Evolutionary conservation across 1,140 invertebrate species (phyloP).

Genomic region (Cherax quadricarinatus): DNA sequence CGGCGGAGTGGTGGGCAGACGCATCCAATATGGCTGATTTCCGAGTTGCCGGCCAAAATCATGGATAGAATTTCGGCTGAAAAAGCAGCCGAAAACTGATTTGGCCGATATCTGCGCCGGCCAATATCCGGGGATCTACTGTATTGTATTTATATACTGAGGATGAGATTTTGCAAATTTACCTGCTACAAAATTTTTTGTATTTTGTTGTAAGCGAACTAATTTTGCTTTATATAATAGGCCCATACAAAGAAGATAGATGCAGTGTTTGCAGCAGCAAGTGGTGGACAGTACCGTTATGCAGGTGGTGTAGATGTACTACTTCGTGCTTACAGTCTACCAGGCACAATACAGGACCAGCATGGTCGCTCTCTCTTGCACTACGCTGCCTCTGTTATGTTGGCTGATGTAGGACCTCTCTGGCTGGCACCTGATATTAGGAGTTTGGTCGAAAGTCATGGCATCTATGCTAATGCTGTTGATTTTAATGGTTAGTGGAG

Average conservation of each 20-base stretch:
- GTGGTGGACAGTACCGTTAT: constrained; percentile 56
- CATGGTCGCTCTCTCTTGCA: constrained; percentile 55
- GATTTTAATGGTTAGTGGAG: constrained; percentile 49
- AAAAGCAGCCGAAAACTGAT: too few species aligned
- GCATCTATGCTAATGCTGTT: constrained; percentile 47
- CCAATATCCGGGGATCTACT: too few species aligned
- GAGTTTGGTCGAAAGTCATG: constrained; percentile 49
- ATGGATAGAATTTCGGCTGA: too few species aligned
- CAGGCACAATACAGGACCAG: constrained; percentile 50
- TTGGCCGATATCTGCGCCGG: too few species aligned
- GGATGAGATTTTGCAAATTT: too few species aligned
- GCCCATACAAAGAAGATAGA: constrained; percentile 49
- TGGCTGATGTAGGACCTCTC: constrained; percentile 56
- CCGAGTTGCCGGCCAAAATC: too few species aligned
- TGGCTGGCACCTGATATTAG: constrained; percentile 52
- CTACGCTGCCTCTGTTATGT: constrained; percentile 40
- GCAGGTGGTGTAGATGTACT: constrained; percentile 55
- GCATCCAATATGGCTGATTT: too few species aligned
- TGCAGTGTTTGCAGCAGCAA: constrained; percentile 52
- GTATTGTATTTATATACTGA: too few species aligned
- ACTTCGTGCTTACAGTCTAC: constrained; percentile 44
- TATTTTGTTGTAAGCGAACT: neutral
- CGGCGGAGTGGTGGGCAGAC: too few species aligned
- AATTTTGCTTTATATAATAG: neutral
- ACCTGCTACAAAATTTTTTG: neutral